phyloP scores from a whole-genome alignment of 2,888 invertebrate species.

The Ferrisia virgata region DNA sequence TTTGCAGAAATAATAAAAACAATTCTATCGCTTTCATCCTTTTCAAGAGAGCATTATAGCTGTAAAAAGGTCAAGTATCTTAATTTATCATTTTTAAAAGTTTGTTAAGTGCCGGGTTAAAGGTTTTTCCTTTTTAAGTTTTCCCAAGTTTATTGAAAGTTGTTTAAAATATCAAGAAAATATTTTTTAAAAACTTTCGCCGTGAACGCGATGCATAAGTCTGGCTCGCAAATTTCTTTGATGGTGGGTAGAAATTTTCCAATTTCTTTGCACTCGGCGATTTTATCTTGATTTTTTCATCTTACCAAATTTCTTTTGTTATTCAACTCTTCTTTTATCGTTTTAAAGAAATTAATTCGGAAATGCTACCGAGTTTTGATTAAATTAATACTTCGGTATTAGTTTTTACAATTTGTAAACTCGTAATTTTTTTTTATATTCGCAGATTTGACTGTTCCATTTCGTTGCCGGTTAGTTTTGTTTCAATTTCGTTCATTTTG shows the following conservation, averaged over 20 bases:
- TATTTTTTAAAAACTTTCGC: background rate
- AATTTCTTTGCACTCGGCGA: background rate
- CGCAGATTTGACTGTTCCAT: background rate
- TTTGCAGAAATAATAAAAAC: slow-evolving; percentile 40
- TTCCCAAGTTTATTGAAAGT: background rate
- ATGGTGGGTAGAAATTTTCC: background rate
- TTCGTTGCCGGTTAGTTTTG: background rate
- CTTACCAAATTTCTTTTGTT: background rate
- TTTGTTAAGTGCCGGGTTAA: slow-evolving; percentile 40
- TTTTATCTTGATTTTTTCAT: background rate
- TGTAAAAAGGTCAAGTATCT: slow-evolving; percentile 40
- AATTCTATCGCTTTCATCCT: slow-evolving; percentile 42
- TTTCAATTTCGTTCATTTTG: background rate
- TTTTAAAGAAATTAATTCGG: background rate
- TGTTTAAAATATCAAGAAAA: slow-evolving; percentile 17
- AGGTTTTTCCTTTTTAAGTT: slow-evolving; percentile 18
- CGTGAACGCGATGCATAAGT: background rate
- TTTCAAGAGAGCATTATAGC: slow-evolving; percentile 37
- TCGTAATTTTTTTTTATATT: background rate
- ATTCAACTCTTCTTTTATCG: background rate
- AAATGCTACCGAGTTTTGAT: background rate
- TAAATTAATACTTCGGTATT: background rate
- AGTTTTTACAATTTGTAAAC: background rate
- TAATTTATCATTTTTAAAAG: slow-evolving; percentile 42
- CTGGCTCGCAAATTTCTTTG: background rate